These are phyloP conservation scores for Mesitornis unicolor DNA, from an alignment of 2,113 vertebrate genomes.

Conservation along the genomic window DNA sequence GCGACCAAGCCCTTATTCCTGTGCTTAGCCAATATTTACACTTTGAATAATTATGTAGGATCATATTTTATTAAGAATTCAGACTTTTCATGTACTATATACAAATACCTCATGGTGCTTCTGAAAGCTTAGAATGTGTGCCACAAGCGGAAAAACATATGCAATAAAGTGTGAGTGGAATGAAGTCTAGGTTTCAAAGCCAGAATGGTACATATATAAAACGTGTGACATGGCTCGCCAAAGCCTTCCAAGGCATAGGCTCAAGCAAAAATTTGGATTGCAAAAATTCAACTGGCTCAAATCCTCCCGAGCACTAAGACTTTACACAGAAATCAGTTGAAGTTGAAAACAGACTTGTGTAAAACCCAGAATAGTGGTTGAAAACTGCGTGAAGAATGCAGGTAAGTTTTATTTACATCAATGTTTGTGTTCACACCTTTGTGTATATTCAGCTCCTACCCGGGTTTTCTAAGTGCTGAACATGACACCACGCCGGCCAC, in stretches of 20 bases:
- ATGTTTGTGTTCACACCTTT: rapidly evolving
- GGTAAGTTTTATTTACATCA: background rate
- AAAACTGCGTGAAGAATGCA: rapidly evolving
- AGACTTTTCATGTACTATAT: background rate
- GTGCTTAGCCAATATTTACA: background rate
- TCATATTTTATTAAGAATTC: background rate
- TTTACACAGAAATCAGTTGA: background rate
- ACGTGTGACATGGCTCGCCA: background rate
- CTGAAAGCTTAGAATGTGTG: background rate
- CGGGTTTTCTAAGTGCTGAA: rapidly evolving
- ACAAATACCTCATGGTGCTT: background rate
- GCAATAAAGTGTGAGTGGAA: background rate
- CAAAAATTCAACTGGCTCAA: background rate
- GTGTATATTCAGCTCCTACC: background rate
- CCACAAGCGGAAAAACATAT: rapidly evolving
- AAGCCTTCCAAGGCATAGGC: background rate
- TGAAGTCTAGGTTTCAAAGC: background rate
- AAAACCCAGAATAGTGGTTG: background rate
- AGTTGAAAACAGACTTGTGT: background rate
- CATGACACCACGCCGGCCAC: rapidly evolving
- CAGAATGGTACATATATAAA: too few relatives aligned
- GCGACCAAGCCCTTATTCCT: background rate
- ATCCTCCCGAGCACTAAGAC: rapidly evolving
- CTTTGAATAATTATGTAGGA: background rate
- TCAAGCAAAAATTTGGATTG: background rate